phyloP scores from a whole-genome alignment of 2,113 vertebrate species.

The Antechinus stuartii region DNA sequence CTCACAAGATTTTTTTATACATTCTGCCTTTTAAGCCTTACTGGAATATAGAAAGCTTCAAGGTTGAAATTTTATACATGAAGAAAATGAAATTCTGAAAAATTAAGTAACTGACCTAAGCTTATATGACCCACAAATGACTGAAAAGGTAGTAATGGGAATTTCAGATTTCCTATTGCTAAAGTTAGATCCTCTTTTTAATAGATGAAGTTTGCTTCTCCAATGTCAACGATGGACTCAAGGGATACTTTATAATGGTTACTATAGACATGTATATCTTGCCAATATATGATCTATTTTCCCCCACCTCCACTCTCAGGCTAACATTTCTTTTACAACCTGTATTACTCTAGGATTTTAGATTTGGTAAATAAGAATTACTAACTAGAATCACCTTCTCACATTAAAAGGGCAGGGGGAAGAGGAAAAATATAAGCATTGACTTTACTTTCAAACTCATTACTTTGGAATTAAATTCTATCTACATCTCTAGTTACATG shows the following conservation, averaged over 20 bases:
- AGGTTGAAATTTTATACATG: not conserved
- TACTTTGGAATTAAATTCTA: not conserved
- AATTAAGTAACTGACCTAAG: not conserved
- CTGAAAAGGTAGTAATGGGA: not conserved
- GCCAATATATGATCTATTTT: not conserved
- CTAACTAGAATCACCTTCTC: not conserved
- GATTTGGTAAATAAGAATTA: not conserved
- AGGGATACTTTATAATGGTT: slow-evolving; percentile 10
- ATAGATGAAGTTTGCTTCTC: not conserved
- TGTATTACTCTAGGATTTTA: not conserved
- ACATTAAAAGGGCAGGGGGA: not conserved
- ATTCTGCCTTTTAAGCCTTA: not conserved
- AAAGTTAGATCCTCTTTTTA: not conserved
- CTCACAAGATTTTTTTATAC: not conserved
- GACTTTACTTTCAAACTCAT: not conserved
- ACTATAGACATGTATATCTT: not conserved
- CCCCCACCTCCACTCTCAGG: not conserved
- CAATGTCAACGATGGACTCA: not conserved
- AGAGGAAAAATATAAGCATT: not conserved
- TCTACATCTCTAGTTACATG: not conserved
- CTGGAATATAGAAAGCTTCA: not conserved
- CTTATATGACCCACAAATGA: not conserved
- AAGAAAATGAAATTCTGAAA: not conserved
- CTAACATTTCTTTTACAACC: not conserved
- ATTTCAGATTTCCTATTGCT: not conserved